These are phyloP conservation scores for Carlito syrichta DNA, from an alignment of 2,113 vertebrate species.

Conservation along the genomic window DNA sequence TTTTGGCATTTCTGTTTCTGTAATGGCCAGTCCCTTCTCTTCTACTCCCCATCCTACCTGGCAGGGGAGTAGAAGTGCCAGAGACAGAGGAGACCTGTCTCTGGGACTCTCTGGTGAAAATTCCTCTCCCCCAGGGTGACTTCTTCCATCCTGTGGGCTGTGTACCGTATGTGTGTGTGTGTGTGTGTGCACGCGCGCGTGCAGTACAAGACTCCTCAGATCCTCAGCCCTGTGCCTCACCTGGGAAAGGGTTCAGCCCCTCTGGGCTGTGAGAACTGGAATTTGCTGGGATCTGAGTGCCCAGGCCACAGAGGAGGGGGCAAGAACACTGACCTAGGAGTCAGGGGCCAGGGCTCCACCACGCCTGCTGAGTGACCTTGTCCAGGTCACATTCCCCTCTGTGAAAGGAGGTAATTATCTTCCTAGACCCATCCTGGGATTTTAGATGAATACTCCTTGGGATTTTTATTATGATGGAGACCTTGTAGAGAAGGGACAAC, in stretches of 20 bases:
- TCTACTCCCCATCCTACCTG: too few relatives aligned
- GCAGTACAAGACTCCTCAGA: too few relatives aligned
- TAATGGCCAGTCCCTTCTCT: not conserved
- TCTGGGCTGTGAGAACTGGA: not conserved
- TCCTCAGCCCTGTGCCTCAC: not conserved
- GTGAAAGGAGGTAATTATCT: not conserved
- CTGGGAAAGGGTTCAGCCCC: not conserved
- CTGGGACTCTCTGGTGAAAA: too few relatives aligned
- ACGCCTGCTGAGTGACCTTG: not conserved
- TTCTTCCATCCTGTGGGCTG: not conserved
- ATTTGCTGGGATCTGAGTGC: not conserved
- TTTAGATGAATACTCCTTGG: too few relatives aligned
- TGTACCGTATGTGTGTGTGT: not conserved
- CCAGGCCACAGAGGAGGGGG: not conserved
- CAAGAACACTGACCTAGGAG: too few relatives aligned
- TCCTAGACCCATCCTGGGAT: not conserved
- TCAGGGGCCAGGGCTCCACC: too few relatives aligned
- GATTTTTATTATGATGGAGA: not conserved
- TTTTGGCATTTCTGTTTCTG: not conserved
- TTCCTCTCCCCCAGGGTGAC: not conserved
- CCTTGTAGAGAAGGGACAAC: not conserved
- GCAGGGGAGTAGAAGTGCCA: too few relatives aligned
- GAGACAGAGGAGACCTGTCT: too few relatives aligned
- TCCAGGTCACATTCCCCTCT: not conserved
- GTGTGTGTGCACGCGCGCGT: too few relatives aligned